Base-by-base conservation (phyloP, 2,888 invertebrate genomes). In the Euspilapteryx auroguttella region DNA sequence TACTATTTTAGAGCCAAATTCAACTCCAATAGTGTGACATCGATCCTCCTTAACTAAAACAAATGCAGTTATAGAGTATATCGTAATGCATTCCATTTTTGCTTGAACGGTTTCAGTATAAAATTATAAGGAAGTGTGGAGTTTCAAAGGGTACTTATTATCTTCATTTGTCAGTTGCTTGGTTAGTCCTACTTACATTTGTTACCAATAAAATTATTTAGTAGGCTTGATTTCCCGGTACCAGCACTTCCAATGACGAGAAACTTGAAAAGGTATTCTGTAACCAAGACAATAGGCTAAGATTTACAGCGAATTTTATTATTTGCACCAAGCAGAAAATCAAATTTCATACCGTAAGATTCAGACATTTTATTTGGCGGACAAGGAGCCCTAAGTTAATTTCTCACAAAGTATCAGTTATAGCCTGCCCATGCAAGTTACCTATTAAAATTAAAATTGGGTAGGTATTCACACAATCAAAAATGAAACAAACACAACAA, bases 201-300 rank as follows among this genome's bases (percentile, higher is more conserved):
- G 47, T 83, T 87, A 59, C 89, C 89, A 47, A 89, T 87, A 49
- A 90, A 90, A 57, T 89, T 89, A 59, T 89, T 89, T 22, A 90
- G 71, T 21, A 90, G 79, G 49, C 89, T 89, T 28, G 89, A 89
- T 61, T 90, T 90, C 37, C 90, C 89, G 38, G 87, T 83, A 27
- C 89, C 89, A 39, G 89, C 89, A 73, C 87, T 88, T 35, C 90
- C 90, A 54, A 90, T 90, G 15, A 90, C 87, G 39, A 90, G 68
- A 56, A 90, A 90, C 76, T 90, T 90, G 63, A 90, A 89, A 37
- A 90, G 75, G 52, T 87, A 90, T 79, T 90, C 90, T 85, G 69
- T 30, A 80, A 78, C 28, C 33, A 37, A 32, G 30, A 21, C 26
- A 28, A 30, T n/a, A n/a, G n/a, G n/a, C n/a, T n/a, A n/a, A n/a